phyloP scores from a whole-genome alignment of 2,113 vertebrate species.

The Megaptera novaeangliae region DNA sequence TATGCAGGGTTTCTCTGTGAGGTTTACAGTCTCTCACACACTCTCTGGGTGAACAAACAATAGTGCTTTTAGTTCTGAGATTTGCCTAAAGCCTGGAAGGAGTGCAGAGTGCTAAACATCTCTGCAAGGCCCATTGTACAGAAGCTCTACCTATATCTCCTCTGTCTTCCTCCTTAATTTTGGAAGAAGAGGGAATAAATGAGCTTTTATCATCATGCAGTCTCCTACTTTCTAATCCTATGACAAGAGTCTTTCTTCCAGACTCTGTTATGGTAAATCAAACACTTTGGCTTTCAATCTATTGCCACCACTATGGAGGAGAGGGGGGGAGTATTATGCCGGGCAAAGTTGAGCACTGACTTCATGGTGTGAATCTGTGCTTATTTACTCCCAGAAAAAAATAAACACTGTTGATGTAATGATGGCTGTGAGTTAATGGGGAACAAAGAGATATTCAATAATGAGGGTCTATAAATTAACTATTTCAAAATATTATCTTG shows the following conservation, averaged over 20 bases:
- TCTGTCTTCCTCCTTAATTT: neutral
- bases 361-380: neutral
- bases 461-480: neutral
- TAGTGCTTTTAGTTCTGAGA: neutral
- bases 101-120: neutral
- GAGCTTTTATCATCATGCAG: neutral
- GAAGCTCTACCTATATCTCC: neutral
- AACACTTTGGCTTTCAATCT: neutral
- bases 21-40: neutral
- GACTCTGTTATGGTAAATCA: neutral
- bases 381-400: neutral
- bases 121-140: neutral
- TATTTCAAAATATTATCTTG: neutral
- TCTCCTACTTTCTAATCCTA: neutral
- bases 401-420: neutral
- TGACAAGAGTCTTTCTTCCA: neutral
- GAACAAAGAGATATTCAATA: neutral
- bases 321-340: rapidly evolving
- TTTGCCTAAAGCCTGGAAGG: neutral
- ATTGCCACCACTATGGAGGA: rapidly evolving
- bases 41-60: neutral
- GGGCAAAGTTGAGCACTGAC: neutral
- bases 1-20: neutral
- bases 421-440: rapidly evolving
- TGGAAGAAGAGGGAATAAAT: neutral